Base-by-base conservation (phyloP, 2,888 invertebrate species). In the Hemithea aestivaria region DNA sequence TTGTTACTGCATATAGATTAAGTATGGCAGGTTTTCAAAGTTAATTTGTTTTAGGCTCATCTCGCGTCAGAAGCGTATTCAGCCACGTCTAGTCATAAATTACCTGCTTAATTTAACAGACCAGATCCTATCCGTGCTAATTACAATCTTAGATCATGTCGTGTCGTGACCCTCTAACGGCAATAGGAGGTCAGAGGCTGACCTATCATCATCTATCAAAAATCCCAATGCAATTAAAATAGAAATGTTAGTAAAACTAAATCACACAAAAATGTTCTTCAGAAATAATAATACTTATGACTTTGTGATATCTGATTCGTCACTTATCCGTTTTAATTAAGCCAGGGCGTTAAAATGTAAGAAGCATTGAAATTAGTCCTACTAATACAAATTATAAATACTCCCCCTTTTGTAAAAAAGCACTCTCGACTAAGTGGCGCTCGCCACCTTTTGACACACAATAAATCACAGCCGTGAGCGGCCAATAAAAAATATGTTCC, bases 401-500 rank as follows among this genome's bases (percentile, higher is more conserved):
- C 35, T 65, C 62, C 60, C 68, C 69, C 63, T 67, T 68, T 73
- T 68, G 59, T 67, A 68, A 74, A 79, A 69, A 74, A 80, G 66
- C 75, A 73, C 77, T 81, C 77, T 58, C 65, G 69, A 69, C 79
- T 82, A 84, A 87, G 82, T 85, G 84, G 79, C 81, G 79, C 75
- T 83, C 84, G 78, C 84, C 84, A 84, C 84, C 84, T 83, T 83
- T 80, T 84, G 84, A 85, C 83, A 83, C 78, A 82, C 82, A 78
- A 85, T 87, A 85, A 85, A 87, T 87, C 85, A 85, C 74, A 73
- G 73, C 75, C 72, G 74, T 75, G 82, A 82, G 79, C 80, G 82
- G 79, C 81, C 79, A 83, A 84, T 84, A 85, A 84, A 85, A 84
- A 84, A 85, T 84, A 82, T 84, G 84, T 83, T 84, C 76, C 80